phyloP scores from a whole-genome alignment of 2,888 invertebrate genomes.

The Platerodrilus igneus region DNA sequence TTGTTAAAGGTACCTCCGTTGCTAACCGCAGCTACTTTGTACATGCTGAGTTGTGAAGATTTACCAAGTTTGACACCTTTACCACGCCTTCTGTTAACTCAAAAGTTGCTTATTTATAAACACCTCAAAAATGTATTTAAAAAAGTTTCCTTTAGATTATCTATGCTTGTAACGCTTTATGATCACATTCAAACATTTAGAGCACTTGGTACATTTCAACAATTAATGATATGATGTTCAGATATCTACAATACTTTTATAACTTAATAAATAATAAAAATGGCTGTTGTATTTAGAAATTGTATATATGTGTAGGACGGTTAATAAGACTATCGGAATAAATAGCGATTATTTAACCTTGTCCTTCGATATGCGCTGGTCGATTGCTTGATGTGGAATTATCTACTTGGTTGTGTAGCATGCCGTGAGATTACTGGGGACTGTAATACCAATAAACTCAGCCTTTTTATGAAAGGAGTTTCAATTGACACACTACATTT shows the following conservation, averaged over 20 bases:
- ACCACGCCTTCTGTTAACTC: slow-evolving; percentile 1
- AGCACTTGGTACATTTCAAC: slow-evolving; percentile 12
- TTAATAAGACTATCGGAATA: no score
- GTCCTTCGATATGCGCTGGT: no score
- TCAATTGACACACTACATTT: no score
- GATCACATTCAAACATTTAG: slow-evolving; percentile 15
- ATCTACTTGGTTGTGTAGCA: no score
- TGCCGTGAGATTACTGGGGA: no score
- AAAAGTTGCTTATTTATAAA: slow-evolving; percentile 3
- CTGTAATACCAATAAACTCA: no score
- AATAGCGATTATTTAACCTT: no score
- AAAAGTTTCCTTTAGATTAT: slow-evolving; percentile 10
- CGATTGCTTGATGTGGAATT: no score
- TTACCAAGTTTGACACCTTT: slow-evolving; percentile 3
- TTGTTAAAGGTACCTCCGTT: slow-evolving; percentile 11
- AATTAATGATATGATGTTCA: no score
- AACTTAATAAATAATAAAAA: slow-evolving; percentile 12
- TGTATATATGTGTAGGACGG: no score
- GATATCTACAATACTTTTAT: slow-evolving; percentile 5
- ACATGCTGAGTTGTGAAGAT: slow-evolving; percentile 6
- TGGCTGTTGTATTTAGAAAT: no score
- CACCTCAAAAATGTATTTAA: slow-evolving; percentile 8
- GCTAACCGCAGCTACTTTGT: slow-evolving; percentile 1
- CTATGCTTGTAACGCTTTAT: slow-evolving; percentile 13
- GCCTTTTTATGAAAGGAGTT: no score